Evolutionary conservation across 2,888 invertebrate genomes (phyloP).

Genomic region (Cotesia congregata): DNA sequence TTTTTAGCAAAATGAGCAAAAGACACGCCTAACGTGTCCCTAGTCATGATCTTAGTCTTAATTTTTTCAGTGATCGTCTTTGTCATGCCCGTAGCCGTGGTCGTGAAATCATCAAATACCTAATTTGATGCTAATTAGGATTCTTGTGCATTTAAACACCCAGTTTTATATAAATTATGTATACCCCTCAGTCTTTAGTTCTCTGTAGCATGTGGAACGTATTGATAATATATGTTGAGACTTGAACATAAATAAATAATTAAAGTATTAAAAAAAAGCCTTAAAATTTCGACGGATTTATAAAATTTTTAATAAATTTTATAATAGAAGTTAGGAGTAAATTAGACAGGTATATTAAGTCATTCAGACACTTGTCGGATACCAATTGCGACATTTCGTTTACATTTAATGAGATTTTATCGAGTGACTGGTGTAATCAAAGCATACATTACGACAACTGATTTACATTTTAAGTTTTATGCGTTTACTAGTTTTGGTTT

Average conservation of each 20-base stretch:
- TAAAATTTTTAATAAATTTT: too few species aligned
- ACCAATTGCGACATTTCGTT: neutral
- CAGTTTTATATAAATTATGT: constrained; percentile 12
- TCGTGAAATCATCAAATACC: constrained; percentile 64
- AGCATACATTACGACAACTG: neutral
- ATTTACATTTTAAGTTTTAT: neutral
- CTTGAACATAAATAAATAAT: too few species aligned
- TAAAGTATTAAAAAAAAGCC: neutral
- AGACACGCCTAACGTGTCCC: constrained; percentile 30
- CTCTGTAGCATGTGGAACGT: too few species aligned
- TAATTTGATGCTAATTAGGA: constrained; percentile 65
- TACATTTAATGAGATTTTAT: neutral
- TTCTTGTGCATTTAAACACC: constrained; percentile 33
- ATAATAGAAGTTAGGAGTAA: neutral
- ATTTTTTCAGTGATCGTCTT: constrained; percentile 11
- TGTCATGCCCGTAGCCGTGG: constrained; percentile 15
- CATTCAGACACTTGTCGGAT: constrained; percentile 3
- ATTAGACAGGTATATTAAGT: neutral
- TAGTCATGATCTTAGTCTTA: constrained; percentile 12
- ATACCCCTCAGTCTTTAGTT: neutral
- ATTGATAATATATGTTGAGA: too few species aligned
- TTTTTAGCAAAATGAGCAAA: constrained; percentile 1
- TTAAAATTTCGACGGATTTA: too few species aligned
- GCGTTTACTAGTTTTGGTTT: neutral
- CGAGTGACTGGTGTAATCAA: neutral